Evolutionary conservation across 2,888 invertebrate genomes (phyloP).

Genomic region (Leptothorax acervorum): DNA sequence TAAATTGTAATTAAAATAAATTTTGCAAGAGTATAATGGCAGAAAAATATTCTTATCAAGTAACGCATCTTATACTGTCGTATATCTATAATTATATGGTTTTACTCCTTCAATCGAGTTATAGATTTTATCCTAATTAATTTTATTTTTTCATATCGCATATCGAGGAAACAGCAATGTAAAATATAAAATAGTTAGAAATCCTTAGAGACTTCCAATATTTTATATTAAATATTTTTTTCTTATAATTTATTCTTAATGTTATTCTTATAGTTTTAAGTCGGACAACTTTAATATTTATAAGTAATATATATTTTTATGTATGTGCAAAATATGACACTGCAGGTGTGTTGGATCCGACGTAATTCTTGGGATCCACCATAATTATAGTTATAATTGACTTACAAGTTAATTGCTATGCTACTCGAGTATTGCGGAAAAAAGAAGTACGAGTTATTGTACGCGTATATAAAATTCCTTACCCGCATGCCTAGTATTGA

Average conservation of each 20-base stretch:
- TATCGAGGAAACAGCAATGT: not conserved
- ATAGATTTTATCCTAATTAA: not conserved
- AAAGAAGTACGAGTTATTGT: constrained; percentile 11
- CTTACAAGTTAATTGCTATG: constrained; percentile 35
- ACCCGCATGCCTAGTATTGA: not conserved
- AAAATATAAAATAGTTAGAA: not conserved
- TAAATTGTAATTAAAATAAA: not conserved
- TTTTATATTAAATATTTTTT: not conserved
- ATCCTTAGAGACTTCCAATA: not conserved
- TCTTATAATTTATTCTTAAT: not conserved
- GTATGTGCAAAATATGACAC: not conserved
- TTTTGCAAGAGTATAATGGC: not conserved
- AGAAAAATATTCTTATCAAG: not conserved
- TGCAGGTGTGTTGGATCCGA: not conserved
- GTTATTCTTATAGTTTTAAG: constrained; percentile 7
- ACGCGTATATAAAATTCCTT: constrained; percentile 9
- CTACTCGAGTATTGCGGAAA: not conserved
- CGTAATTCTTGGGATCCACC: constrained; percentile 2
- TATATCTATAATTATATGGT: not conserved
- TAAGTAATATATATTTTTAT: not conserved
- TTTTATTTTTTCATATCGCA: not conserved
- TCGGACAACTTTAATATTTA: not conserved
- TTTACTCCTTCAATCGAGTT: not conserved
- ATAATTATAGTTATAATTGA: constrained; percentile 36
- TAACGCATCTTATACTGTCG: not conserved